Conservation (phyloP, 2,888 invertebrate genomes). For the Serrognathus titanus region DNA sequence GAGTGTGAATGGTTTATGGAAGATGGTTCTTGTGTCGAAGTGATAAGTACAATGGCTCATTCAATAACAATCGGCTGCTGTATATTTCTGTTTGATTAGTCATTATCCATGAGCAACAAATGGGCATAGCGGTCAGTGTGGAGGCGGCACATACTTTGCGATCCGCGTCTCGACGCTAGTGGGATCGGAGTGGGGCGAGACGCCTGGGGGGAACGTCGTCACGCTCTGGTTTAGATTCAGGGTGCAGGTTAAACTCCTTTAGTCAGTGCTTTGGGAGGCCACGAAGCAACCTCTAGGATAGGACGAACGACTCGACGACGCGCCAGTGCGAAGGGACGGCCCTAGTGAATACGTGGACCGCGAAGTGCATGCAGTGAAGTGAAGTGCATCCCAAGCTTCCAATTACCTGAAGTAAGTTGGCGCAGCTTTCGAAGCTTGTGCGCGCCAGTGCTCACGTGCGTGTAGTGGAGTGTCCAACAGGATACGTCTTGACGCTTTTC, state of each 20-base stretch:
- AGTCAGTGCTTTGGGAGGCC: conserved; percentile 51
- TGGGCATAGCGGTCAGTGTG: conserved; percentile 32
- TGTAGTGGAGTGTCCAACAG: conserved; percentile 24
- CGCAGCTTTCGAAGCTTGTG: conserved; percentile 9
- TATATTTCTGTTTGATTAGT: conserved; percentile 38
- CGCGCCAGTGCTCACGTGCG: conserved; percentile 20
- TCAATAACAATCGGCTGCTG: conserved; percentile 27
- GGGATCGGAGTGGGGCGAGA: conserved; percentile 27
- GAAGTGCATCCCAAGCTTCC: conserved; percentile 37
- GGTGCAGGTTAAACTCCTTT: conserved; percentile 44
- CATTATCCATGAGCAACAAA: conserved; percentile 38
- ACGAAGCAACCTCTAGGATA: conserved; percentile 48
- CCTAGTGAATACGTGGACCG: conserved; percentile 40
- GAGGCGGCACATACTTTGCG: conserved; percentile 36
- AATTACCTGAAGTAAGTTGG: conserved; percentile 42
- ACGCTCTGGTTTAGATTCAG: conserved; percentile 46
- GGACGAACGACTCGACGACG: conserved; percentile 50
- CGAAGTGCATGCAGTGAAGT: conserved; percentile 41
- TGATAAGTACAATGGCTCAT: conserved; percentile 16
- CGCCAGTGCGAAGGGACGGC: conserved; percentile 45
- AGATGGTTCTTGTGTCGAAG: no score
- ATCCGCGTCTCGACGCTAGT: conserved; percentile 31
- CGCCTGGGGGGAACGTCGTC: conserved; percentile 38
- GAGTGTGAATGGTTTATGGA: no score
- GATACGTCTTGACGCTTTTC: conserved; percentile 1